Evolutionary conservation across 1,140 invertebrate genomes (phyloP), one percentile per base, ranked within the genome.

Genomic region (Copidosoma floridanum): DNA sequence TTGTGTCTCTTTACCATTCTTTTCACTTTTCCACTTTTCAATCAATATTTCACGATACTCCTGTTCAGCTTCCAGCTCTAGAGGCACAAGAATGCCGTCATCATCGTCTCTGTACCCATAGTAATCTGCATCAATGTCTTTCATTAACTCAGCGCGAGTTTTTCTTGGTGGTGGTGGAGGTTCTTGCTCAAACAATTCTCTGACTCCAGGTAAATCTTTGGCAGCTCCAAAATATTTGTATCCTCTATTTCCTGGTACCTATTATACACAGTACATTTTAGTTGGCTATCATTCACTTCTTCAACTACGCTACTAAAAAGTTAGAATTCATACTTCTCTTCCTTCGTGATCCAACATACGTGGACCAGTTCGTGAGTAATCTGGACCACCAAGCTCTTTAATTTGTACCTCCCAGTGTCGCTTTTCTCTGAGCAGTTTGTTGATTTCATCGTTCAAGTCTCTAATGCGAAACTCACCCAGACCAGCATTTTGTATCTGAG

Each of bases 191-290:
- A 99, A 99, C 11, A 99, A 76, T 79, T 99, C 97, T 63, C 95
- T 83, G 8, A 99, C 98, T 41, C 98, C 91, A 18, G 98, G 98
- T 67, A 99, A 82, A 82, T 99, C 97, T 81, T 98, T 97, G 0
- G 97, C 96, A 32, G 97, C 98, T 53, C 97, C 98, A 82, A 99
- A 99, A 82, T 99, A 99, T 81, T 99, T 98, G 75, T 99, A 99
- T 0, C 98, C 97, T 70, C 94, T 86, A 81, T 97, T 98, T 27
- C 97, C 96, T 0, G 96, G 95, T 0, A 98, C 77, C 79, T 81
- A 44, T 26, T 20, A 29, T 6, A 35, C 14, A 37, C 14, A n/a
- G n/a, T n/a, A n/a, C n/a, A n/a, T n/a, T n/a, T n/a, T n/a, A n/a
- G n/a, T n/a, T n/a, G n/a, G n/a, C n/a, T n/a, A n/a, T n/a, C n/a